Base-by-base conservation (phyloP, 2,888 invertebrate genomes). In the Pyrrhia umbra region DNA sequence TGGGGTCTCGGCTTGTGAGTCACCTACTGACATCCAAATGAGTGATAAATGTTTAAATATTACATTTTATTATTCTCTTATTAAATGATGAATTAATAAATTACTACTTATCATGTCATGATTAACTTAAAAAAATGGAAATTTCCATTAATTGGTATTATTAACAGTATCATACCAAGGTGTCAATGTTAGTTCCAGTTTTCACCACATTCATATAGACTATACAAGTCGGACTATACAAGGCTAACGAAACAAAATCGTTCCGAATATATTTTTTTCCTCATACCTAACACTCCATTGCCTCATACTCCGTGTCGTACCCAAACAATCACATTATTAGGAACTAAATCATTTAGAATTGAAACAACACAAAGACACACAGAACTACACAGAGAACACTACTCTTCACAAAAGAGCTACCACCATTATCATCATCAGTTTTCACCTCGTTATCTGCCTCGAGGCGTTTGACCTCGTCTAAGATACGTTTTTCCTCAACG, bases 401-500 rank as follows among this genome's bases (percentile, higher is more conserved):
- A 30, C 63, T 47, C 20, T 57, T 57, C 13, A 40, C 21, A 55
- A 10, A 50, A 77, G 27, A 62, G 0, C 83, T 80, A 0, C 82
- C 67, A 0, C 69, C 84, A 0, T 81, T 81, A 0, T 80, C 80
- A 34, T 85, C 92, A 46, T 95, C 95, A 9, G 93, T 90, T 6
- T 65, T 59, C 37, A 95, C 90, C 50, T 95, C 94, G 50, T 93
- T 94, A 45, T 89, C 88, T 46, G 81, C 88, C 52, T 92, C 92
- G 1, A 95, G 86, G 18, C 92, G 86, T 6, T 93, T 90, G 78
- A 95, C 92, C 77, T 95, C 95, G 18, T 92, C 91, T 9, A 90
- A 62, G 50, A 96, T 95, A 57, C 91, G 91, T 82, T 95, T 95
- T 76, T 96, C 95, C 82, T 95, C 94, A 75, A 95, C 84, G 0